Base-by-base conservation (phyloP, 2,797 vertebrate genomes). In the Malurus splendens region DNA sequence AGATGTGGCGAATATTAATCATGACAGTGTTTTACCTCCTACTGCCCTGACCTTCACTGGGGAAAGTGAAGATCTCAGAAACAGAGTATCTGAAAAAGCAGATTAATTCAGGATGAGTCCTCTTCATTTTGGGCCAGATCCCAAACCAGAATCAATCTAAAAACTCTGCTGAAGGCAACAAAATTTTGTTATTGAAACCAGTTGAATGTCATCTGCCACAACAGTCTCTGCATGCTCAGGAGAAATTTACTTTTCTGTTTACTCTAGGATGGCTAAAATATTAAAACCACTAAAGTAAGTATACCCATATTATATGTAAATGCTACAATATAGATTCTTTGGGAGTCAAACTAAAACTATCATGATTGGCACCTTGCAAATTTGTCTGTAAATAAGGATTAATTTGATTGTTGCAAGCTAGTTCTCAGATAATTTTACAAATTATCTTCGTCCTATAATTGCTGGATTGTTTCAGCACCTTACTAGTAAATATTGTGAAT, bases 1-100 rank as follows among this genome's bases (percentile, higher is more conserved):
- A 89, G 78, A 90, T 86, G 73, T 90, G 68, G 39, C 16, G 30
- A 87, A 89, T 93, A 88, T 90, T 92, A 93, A 93, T 83, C 73
- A 83, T 32, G 61, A 54, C 73, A 45, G 5, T 64, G 48, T 73
- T 94, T 78, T 81, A 61, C 85, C 71, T 94, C 57, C 76, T 75
- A 42, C 51, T 79, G 52, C 42, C 65, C 70, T 85, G 86, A 92
- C 82, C 78, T 95, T 94, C 79, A 61, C 57, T 52, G 30, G 70
- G 44, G 50, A 91, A 93, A 80, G n/a, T 3, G 14, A 91, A 88
- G 80, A 75, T 85, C 47, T 85, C 73, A 76, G 62, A 83, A 82
- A 75, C 9, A 76, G 39, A 62, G 4, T 83, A 80, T 32, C 44
- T 51, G 50, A 60, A 86, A 76, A 16, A 81, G 15, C 13, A 86